phyloP scores from a whole-genome alignment of 2,797 vertebrate genomes.

The Cheirogaleus major region DNA sequence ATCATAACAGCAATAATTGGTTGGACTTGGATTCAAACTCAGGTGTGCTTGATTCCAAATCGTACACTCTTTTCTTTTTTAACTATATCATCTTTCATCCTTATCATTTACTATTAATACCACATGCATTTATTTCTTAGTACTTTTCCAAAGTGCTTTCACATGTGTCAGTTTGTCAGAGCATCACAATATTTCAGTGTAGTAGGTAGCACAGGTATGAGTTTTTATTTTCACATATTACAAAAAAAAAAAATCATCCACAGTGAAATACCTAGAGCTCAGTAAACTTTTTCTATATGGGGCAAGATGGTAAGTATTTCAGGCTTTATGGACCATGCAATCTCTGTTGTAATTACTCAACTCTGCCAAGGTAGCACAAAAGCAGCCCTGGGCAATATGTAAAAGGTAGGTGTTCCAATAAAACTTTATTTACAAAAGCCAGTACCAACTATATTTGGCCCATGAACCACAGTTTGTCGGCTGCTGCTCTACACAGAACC shows the following conservation, averaged over 20 bases:
- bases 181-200: neutral
- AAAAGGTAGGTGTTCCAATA: neutral
- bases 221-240: neutral
- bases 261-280: neutral
- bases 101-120: neutral
- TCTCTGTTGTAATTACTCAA: neutral
- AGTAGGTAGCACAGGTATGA: neutral
- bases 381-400: neutral
- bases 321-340: neutral
- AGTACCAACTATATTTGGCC: neutral
- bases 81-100: neutral
- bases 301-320: neutral
- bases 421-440: conserved; percentile 23
- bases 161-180: neutral
- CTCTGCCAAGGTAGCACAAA: neutral
- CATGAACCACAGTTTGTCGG: neutral
- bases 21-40: neutral
- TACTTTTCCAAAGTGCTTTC: neutral
- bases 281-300: neutral
- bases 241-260: neutral
- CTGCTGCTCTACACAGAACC: neutral
- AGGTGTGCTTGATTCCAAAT: neutral
- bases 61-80: neutral
- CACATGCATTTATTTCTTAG: neutral
- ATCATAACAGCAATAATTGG: neutral